Percentiles rank a stretch among this genome's conserved stretches.
Conservation (phyloP, 2,797 vertebrate species). For the Oreonectes daqikongensis region DNA sequence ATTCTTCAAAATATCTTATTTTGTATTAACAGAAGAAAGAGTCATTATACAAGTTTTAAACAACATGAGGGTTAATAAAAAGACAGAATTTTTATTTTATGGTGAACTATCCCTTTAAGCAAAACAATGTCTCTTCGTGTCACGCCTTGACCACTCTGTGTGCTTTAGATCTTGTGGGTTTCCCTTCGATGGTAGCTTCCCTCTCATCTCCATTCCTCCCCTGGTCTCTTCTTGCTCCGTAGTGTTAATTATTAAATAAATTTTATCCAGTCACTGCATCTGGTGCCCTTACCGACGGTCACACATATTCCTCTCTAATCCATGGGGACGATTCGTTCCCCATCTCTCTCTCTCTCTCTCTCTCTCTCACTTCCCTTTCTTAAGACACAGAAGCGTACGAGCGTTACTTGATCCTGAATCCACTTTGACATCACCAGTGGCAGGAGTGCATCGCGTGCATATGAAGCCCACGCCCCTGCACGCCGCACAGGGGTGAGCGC, state of each 20-base stretch:
- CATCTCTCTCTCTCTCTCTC: slow-evolving; percentile 20
- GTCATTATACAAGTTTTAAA: too few species aligned
- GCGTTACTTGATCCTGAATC: slow-evolving; percentile 30
- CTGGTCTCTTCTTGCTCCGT: slow-evolving; percentile 55
- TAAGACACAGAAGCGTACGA: slow-evolving; percentile 15
- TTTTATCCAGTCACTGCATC: slow-evolving; percentile 68
- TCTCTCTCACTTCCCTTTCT: neutral
- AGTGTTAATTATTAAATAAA: slow-evolving; percentile 70
- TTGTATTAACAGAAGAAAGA: too few species aligned
- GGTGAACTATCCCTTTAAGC: too few species aligned
- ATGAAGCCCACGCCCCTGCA: slow-evolving; percentile 13
- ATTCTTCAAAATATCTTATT: too few species aligned
- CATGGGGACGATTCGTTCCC: slow-evolving; percentile 60
- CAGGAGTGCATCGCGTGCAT: slow-evolving; percentile 27
- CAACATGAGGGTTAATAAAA: too few species aligned
- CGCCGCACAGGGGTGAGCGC: neutral
- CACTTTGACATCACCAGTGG: slow-evolving; percentile 26
- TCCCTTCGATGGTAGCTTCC: slow-evolving; percentile 9
- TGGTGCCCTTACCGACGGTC: slow-evolving; percentile 57
- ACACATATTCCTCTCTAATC: slow-evolving; percentile 64
- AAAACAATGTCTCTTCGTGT: neutral
- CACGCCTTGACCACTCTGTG: slow-evolving; percentile 17
- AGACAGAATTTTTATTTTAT: too few species aligned
- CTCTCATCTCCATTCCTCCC: slow-evolving; percentile 39
- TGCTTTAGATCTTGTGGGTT: slow-evolving; percentile 30